phyloP scores from a whole-genome alignment of 1,140 invertebrate species.

The Tetramorium alpestre region DNA sequence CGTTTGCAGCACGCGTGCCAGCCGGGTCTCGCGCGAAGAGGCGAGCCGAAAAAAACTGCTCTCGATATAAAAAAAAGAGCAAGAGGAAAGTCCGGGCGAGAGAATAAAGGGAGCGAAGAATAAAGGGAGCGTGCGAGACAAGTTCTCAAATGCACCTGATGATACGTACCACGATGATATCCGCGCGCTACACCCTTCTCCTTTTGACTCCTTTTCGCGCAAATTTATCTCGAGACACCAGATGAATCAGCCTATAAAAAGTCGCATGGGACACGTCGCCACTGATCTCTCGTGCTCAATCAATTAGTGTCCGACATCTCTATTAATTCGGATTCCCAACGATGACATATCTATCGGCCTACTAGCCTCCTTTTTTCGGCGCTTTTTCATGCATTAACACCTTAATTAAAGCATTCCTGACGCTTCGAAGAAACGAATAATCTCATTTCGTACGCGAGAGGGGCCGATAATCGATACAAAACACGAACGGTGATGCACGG shows the following conservation, averaged over 20 bases:
- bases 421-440: neutral
- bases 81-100: neutral
- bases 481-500: neutral
- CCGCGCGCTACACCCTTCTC: neutral
- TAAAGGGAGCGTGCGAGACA: slow-evolving; percentile 12
- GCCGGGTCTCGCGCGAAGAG: neutral
- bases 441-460: neutral
- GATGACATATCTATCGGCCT: neutral
- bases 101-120: neutral
- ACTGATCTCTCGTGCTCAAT: neutral
- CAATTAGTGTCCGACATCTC: slow-evolving; percentile 4
- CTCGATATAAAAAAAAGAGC: neutral
- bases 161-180: neutral
- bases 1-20: slow-evolving; percentile 31
- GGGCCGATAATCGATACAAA: neutral
- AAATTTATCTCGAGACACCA: slow-evolving; percentile 35
- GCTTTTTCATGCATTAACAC: neutral
- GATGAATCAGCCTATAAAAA: neutral
- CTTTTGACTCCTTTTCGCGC: neutral
- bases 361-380: neutral
- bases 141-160: slow-evolving; percentile 23
- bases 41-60: slow-evolving; percentile 7
- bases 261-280: neutral
- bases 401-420: neutral
- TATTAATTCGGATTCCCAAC: neutral